Base-by-base conservation (phyloP, 92 coral and sea anemone genomes). In the Pocillopora meandrina region DNA sequence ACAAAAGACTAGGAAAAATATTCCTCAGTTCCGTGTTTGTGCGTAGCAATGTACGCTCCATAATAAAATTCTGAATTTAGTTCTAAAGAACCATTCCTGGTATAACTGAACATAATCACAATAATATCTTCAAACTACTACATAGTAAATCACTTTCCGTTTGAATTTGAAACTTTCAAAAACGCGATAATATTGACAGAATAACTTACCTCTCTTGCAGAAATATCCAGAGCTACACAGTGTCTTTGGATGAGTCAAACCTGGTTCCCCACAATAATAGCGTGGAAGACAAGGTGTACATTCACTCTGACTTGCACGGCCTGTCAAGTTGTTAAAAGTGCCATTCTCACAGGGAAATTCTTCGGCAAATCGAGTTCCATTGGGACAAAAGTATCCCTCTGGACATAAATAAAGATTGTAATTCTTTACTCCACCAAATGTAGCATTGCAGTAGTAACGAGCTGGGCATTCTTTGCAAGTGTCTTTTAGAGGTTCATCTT, bases 361-460 rank as follows among this genome's bases (percentile, higher is more conserved):
- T 36, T 92, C 92, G 12, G 99, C 98, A 86, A 85, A 96, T 65
- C 86, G 85, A 4, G 99, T 96, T 18, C 94, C 92, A 61, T 87
- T 91, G 2, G 99, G 97, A 69, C 99, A 96, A 78, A 87, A 96
- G 76, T 89, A 89, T 5, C 99, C 99, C 12, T 91, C 90, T 21
- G 94, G 95, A 72, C 99, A 96, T 11, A 85, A 42, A 68, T 92
- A 92, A 26, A 76, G 65, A 56, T 82, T 81, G 77, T 87, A 94
- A 71, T 91, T 92, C 26, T 83, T 93, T 61, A 96, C 98, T 20
- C 98, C 98, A 64, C 85, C 90, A 65, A 66, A 70, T 6, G 98
- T 94, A 0, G 99, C 99, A 87, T 96, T 96, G 68, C 99, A 96
- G 88, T 96, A 96, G 87, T 82, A 96, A 26, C 92, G 84, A 74